Percentiles rank a stretch among this genome's conserved stretches.
phyloP scores from a whole-genome alignment of 2,113 vertebrate genomes.

The Odobenus rosmarus region DNA sequence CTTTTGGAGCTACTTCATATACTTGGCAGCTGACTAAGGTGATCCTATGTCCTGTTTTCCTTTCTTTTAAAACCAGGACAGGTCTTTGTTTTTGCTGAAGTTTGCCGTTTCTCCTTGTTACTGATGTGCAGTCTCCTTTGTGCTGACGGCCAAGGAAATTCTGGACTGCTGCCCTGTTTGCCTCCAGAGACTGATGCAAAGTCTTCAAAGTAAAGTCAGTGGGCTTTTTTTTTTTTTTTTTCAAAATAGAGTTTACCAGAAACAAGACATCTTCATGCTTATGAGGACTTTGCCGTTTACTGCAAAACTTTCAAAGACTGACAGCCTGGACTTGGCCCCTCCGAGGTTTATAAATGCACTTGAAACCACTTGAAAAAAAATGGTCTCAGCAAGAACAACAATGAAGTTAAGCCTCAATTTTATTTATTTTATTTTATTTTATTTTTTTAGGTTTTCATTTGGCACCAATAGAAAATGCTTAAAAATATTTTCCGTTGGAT shows the following conservation, averaged over 20 bases:
- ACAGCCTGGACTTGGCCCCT: not conserved
- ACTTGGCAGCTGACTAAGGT: constrained; percentile 73
- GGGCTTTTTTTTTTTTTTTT: constrained; percentile 74
- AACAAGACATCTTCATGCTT: constrained; percentile 69
- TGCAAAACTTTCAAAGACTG: constrained; percentile 62
- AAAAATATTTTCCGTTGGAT: constrained; percentile 14
- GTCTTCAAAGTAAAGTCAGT: constrained; percentile 84
- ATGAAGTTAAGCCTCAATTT: constrained; percentile 25
- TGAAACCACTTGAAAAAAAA: constrained; percentile 64
- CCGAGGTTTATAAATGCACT: constrained; percentile 11
- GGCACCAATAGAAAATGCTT: not conserved
- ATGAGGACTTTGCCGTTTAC: constrained; percentile 59
- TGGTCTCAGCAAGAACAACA: constrained; percentile 7
- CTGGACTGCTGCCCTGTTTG: constrained; percentile 83
- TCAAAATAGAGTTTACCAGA: constrained; percentile 77
- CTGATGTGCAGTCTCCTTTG: constrained; percentile 79
- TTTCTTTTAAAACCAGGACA: constrained; percentile 66
- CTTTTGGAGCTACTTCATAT: constrained; percentile 65
- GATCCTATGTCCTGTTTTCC: constrained; percentile 70
- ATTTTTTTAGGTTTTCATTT: constrained; percentile 15
- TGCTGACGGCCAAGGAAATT: constrained; percentile 83
- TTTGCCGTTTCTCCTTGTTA: constrained; percentile 80
- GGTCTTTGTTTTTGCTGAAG: constrained; percentile 86
- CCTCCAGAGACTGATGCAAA: constrained; percentile 81
- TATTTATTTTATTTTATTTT: constrained; percentile 20